phyloP scores from a whole-genome alignment of 2,113 vertebrate species.

The Carettochelys insculpta region DNA sequence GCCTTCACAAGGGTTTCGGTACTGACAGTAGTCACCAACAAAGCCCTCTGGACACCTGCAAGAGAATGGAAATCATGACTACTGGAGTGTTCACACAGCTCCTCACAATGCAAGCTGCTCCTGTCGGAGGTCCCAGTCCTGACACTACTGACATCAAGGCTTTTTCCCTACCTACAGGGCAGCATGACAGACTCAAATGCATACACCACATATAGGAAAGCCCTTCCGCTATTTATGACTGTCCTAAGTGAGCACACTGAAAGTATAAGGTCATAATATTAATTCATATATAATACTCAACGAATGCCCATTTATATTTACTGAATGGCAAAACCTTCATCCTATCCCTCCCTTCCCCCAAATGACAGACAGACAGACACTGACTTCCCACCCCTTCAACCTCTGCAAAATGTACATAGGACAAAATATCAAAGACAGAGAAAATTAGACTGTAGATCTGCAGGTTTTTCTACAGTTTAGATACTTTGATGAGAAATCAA shows the following conservation, averaged over 20 bases:
- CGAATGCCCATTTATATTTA: not conserved
- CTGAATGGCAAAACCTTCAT: not conserved
- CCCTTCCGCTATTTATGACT: not conserved
- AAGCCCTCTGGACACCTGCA: constrained; percentile 88
- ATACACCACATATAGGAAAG: not conserved
- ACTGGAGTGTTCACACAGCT: not conserved
- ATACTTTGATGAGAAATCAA: not conserved
- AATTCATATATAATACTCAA: not conserved
- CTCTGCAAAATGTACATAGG: not conserved
- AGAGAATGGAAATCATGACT: constrained; percentile 4
- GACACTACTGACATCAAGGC: not conserved
- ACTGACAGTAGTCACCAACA: constrained; percentile 91
- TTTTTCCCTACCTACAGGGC: not conserved
- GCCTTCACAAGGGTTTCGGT: constrained; percentile 88
- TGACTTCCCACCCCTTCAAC: not conserved
- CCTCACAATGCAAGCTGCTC: not conserved
- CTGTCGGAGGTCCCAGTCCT: not conserved
- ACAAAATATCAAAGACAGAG: not conserved
- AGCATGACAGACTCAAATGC: not conserved
- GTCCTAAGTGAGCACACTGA: not conserved
- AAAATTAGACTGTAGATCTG: not conserved
- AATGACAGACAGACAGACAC: not conserved
- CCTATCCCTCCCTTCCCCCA: not conserved
- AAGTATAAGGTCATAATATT: not conserved
- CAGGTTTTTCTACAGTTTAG: not conserved